These are phyloP conservation scores for Pongo pygmaeus DNA, from an alignment of 2,113 vertebrate genomes.

Conservation along the genomic window DNA sequence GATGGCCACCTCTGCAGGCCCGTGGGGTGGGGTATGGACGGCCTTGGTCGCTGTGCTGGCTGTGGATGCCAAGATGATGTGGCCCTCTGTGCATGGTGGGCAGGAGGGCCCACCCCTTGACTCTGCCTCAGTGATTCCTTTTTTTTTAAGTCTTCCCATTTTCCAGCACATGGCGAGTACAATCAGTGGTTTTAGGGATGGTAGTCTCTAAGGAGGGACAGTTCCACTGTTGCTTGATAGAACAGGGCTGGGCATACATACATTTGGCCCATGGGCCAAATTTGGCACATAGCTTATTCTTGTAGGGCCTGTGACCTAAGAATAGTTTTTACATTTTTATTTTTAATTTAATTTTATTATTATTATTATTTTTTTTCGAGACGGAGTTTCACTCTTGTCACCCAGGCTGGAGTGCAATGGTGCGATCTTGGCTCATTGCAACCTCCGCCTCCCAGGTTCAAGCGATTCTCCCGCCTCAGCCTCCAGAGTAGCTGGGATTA, in stretches of 20 bases:
- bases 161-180: neutral
- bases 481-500: too few species aligned
- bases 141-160: neutral
- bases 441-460: too few species aligned
- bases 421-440: too few species aligned
- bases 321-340: neutral
- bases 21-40: accelerated
- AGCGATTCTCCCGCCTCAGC: too few species aligned
- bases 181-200: neutral
- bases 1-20: neutral
- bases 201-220: neutral
- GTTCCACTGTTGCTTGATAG: neutral
- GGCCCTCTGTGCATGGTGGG: accelerated
- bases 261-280: neutral
- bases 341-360: too few species aligned
- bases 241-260: too few species aligned
- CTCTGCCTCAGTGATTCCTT: neutral
- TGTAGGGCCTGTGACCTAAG: neutral
- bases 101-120: too few species aligned
- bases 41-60: neutral
- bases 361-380: too few species aligned
- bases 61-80: neutral
- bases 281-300: neutral
- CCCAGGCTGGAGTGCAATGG: too few species aligned
- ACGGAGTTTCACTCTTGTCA: too few species aligned